Conservation (phyloP, 2,888 invertebrate genomes). For the Ceratothoa steindachneri region DNA sequence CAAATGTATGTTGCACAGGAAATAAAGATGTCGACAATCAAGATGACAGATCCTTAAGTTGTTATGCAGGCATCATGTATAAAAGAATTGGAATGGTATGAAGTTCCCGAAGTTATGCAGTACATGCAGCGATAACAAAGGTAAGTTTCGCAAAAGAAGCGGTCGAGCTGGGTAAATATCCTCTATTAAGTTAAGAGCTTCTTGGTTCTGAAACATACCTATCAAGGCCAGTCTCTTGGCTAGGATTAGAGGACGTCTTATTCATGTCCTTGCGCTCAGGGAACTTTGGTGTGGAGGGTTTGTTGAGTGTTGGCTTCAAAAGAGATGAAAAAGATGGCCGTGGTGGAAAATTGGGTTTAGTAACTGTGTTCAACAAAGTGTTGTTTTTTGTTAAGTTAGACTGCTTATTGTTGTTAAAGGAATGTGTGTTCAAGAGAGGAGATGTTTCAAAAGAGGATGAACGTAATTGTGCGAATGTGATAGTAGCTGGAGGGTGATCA, state of each 20-base stretch:
- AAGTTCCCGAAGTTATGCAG: constrained; percentile 11
- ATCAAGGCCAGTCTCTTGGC: constrained; percentile 8
- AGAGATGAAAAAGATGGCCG: background rate
- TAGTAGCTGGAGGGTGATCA: background rate
- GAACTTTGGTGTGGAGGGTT: constrained; percentile 1
- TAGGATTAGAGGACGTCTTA: constrained; percentile 4
- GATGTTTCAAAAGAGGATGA: no score
- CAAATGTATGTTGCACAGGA: background rate
- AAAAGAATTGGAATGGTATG: background rate
- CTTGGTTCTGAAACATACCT: constrained; percentile 2
- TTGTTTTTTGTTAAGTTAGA: background rate
- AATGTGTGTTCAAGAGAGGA: background rate
- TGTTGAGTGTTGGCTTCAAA: background rate
- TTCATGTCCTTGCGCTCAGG: constrained; percentile 4
- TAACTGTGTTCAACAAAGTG: background rate
- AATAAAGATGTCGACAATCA: background rate
- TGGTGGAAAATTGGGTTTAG: background rate
- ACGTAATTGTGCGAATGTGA: background rate
- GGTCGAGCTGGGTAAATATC: constrained; percentile 4
- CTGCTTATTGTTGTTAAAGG: background rate
- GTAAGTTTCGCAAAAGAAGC: background rate
- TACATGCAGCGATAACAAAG: background rate
- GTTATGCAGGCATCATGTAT: constrained; percentile 2
- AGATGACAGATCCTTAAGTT: background rate
- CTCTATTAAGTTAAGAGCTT: background rate